Conservation (phyloP, 2,113 vertebrate genomes). For the Panthera tigris region DNA sequence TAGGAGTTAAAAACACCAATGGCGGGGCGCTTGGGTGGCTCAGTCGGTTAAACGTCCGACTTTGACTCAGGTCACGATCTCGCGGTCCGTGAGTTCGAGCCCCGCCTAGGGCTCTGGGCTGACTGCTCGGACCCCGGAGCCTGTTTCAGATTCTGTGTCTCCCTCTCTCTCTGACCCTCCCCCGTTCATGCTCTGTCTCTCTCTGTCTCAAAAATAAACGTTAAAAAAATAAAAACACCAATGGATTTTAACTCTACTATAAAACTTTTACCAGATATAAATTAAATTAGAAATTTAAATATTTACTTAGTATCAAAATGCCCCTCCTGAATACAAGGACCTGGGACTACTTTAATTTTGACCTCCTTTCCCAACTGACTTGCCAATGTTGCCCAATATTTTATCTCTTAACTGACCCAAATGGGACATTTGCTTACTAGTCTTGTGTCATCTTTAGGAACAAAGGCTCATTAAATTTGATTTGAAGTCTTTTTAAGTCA, state of each 20-base stretch:
- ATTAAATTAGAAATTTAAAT: not conserved
- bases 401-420: not conserved
- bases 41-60: too few relatives aligned
- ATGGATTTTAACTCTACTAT: not conserved
- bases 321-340: not conserved
- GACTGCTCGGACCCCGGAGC: fast-evolving
- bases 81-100: too few relatives aligned
- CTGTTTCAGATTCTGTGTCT: too few relatives aligned
- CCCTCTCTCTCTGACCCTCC: too few relatives aligned
- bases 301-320: not conserved
- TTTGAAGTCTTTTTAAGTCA: not conserved
- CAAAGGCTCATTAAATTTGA: not conserved
- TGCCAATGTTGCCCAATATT: not conserved
- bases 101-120: fast-evolving
- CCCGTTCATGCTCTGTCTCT: too few relatives aligned
- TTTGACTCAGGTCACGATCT: too few relatives aligned
- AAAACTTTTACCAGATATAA: not conserved
- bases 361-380: not conserved
- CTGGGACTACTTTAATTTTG: not conserved
- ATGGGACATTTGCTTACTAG: not conserved
- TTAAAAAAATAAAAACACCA: not conserved
- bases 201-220: too few relatives aligned
- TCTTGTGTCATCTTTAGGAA: not conserved
- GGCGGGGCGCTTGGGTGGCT: too few relatives aligned
- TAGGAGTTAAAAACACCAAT: not conserved